Evolutionary conservation across 2,797 vertebrate species (phyloP).

Genomic region (Poeciliopsis paucimaculata): DNA sequence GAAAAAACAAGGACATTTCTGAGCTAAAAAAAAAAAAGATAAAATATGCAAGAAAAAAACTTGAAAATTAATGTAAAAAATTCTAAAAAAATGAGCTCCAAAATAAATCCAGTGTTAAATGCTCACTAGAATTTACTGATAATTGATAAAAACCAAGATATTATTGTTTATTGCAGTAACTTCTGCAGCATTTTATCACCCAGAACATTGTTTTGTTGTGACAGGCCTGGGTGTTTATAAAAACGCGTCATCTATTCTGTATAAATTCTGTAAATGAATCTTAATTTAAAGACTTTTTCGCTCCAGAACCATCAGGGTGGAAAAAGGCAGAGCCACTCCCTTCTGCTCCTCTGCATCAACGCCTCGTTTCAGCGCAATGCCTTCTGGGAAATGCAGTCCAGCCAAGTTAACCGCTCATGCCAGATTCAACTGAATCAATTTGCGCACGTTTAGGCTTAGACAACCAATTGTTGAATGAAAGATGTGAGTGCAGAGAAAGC

Average conservation of each 20-base stretch:
- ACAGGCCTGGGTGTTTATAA: not conserved
- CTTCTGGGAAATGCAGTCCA: conserved; percentile 71
- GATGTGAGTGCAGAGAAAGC: not conserved
- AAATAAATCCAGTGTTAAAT: too few species aligned
- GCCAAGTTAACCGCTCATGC: conserved; percentile 41
- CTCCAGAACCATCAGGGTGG: not conserved
- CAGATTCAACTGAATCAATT: conserved; percentile 40
- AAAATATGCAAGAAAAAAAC: too few species aligned
- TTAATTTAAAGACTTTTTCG: not conserved
- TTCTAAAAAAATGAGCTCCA: too few species aligned
- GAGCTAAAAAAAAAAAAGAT: too few species aligned
- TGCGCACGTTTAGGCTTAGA: conserved; percentile 6
- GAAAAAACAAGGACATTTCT: too few species aligned
- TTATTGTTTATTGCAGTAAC: too few species aligned
- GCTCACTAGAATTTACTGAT: too few species aligned
- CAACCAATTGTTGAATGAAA: not conserved
- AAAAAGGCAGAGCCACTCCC: conserved; percentile 66
- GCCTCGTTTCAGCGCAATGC: conserved; percentile 49
- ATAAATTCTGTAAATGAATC: not conserved
- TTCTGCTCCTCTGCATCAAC: conserved; percentile 55
- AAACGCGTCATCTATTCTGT: not conserved
- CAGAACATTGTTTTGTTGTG: too few species aligned
- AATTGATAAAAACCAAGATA: too few species aligned
- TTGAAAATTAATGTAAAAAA: too few species aligned
- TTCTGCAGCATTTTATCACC: too few species aligned